These are phyloP conservation scores for Tautogolabrus adspersus DNA, from an alignment of 2,113 vertebrate genomes.

Conservation along the genomic window DNA sequence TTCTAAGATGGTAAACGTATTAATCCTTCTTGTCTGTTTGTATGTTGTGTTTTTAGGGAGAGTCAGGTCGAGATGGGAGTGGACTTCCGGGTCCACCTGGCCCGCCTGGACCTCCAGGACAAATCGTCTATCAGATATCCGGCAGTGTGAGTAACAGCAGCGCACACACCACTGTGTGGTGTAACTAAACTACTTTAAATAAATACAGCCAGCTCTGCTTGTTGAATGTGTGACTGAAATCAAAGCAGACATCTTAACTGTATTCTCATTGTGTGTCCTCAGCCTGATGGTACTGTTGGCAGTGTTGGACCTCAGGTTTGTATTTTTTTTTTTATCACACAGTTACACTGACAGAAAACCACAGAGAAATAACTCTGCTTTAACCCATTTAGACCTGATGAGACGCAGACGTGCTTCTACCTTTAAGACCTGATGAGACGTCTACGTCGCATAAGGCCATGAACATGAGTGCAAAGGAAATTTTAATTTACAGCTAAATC, in stretches of 20 bases:
- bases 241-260: not conserved
- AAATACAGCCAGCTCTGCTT: not conserved
- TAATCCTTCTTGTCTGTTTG: not conserved
- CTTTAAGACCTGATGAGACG: too few relatives aligned
- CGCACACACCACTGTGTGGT: not conserved
- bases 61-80: conserved; percentile 88
- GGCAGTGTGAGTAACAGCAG: conserved; percentile 69
- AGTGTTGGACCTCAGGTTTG: conserved; percentile 71
- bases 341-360: not conserved
- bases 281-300: conserved; percentile 55
- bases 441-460: too few relatives aligned
- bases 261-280: conserved; percentile 25
- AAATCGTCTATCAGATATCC: conserved; percentile 77
- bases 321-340: conserved; percentile 5
- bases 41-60: conserved; percentile 84
- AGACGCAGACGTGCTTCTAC: too few relatives aligned
- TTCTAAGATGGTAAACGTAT: not conserved
- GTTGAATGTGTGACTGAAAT: not conserved
- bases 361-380: not conserved
- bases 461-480: too few relatives aligned
- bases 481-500: too few relatives aligned
- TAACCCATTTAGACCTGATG: too few relatives aligned
- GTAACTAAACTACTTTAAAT: not conserved
- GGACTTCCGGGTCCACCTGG: conserved; percentile 88
- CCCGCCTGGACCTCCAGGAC: conserved; percentile 90